Conservation (phyloP, 2,888 invertebrate species). For the Linnaemya vulpina region DNA sequence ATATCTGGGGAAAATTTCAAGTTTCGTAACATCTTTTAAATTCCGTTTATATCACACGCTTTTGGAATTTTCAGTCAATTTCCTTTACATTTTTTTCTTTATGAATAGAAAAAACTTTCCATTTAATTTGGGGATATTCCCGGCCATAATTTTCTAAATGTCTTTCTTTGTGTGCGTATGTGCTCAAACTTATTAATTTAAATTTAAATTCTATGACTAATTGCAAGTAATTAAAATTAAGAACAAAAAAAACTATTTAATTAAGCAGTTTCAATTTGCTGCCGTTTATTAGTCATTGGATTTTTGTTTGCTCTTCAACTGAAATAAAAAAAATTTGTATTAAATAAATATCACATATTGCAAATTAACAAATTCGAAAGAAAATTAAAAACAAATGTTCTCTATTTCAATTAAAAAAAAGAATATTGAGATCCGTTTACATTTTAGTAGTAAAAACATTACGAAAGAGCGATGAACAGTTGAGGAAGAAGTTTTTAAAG, state of each 20-base stretch:
- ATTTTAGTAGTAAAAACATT: conserved; percentile 7
- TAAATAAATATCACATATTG: conserved; percentile 44
- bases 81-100: neutral
- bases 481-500: neutral
- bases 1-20: neutral
- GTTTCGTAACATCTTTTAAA: neutral
- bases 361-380: conserved; percentile 59
- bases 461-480: conserved; percentile 6
- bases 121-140: conserved; percentile 19
- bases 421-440: conserved; percentile 14
- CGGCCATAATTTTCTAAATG: conserved; percentile 10
- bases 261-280: conserved; percentile 49
- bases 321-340: conserved; percentile 6
- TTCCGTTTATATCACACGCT: neutral
- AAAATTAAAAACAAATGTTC: conserved; percentile 62
- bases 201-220: conserved; percentile 68
- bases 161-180: neutral
- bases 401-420: conserved; percentile 36
- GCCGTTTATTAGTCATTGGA: conserved; percentile 59
- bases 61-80: neutral
- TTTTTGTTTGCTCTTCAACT: conserved; percentile 33
- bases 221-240: conserved; percentile 59
- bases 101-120: neutral
- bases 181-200: conserved; percentile 59
- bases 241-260: conserved; percentile 28